Evolutionary conservation across 2,888 invertebrate species (phyloP).

Genomic region (Hydriomena furcata): DNA sequence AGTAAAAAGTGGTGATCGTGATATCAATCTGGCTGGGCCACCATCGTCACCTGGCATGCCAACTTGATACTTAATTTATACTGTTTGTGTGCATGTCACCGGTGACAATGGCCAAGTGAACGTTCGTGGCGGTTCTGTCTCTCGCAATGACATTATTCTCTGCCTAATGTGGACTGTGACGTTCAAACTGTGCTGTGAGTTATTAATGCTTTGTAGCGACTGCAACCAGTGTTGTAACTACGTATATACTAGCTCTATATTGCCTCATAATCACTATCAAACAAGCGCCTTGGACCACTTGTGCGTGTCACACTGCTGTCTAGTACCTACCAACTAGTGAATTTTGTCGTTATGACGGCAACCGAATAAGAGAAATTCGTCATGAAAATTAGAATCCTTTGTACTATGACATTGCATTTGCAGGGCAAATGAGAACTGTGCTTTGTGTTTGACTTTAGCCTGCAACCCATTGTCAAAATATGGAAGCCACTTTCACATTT

Average conservation of each 20-base stretch:
- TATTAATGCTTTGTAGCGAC: neutral
- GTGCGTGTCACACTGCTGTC: too few species aligned
- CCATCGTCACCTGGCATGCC: too few species aligned
- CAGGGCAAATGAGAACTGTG: neutral
- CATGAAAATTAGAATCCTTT: neutral
- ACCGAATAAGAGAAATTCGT: neutral
- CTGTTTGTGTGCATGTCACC: too few species aligned
- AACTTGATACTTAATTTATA: too few species aligned
- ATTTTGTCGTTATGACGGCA: slow-evolving; percentile 5
- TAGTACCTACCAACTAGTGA: too few species aligned
- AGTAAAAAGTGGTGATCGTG: too few species aligned
- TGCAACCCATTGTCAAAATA: neutral
- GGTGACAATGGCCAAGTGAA: too few species aligned
- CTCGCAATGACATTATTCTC: too few species aligned
- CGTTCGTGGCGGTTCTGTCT: too few species aligned
- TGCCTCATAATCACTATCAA: slow-evolving; percentile 3
- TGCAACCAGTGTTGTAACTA: neutral
- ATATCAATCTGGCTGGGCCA: too few species aligned
- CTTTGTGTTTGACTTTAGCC: neutral
- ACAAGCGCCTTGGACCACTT: too few species aligned
- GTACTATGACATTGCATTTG: neutral
- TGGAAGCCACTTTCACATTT: neutral
- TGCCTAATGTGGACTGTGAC: neutral
- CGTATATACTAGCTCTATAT: neutral
- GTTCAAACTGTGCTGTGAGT: neutral